A percentile compares a stretch with the other conserved stretches of the same genome.
phyloP scores from a whole-genome alignment of 2,797 vertebrate species.

The Sebastes itinus region DNA sequence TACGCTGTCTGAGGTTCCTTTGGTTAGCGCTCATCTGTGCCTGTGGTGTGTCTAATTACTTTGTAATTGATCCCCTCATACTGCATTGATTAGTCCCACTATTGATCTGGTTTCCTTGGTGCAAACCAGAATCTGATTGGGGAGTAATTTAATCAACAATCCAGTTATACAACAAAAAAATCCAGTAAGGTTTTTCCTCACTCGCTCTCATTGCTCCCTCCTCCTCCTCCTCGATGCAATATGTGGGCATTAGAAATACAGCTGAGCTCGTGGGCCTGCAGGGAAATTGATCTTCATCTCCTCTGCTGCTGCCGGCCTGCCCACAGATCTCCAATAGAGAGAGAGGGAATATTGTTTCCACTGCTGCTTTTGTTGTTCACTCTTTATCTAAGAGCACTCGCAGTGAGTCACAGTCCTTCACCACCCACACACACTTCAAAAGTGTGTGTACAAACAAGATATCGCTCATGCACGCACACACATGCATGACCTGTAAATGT shows the following conservation, averaged over 20 bases:
- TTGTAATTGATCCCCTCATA: slow-evolving; percentile 73
- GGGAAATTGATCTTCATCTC: slow-evolving; percentile 78
- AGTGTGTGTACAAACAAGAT: slow-evolving; percentile 37
- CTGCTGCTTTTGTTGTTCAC: slow-evolving; percentile 49
- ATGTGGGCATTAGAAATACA: slow-evolving; percentile 66
- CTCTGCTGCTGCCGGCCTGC: slow-evolving; percentile 43
- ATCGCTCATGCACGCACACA: background rate
- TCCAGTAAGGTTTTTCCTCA: slow-evolving; percentile 21
- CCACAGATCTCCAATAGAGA: slow-evolving; percentile 46
- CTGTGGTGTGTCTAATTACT: slow-evolving; percentile 74
- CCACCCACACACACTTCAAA: slow-evolving; percentile 52
- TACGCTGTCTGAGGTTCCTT: slow-evolving; percentile 34
- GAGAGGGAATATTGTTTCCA: slow-evolving; percentile 58
- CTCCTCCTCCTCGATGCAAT: slow-evolving; percentile 56
- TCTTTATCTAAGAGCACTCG: slow-evolving; percentile 52
- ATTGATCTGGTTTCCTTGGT: slow-evolving; percentile 77
- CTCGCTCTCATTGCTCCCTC: slow-evolving; percentile 23
- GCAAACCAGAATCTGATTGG: slow-evolving; percentile 67
- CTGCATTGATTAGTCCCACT: slow-evolving; percentile 70
- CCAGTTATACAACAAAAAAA: slow-evolving; percentile 54
- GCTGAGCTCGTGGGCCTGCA: slow-evolving; percentile 64
- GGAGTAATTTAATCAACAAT: slow-evolving; percentile 70
- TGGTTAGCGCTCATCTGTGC: slow-evolving; percentile 32
- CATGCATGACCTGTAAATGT: slow-evolving; percentile 8
- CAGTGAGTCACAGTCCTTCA: slow-evolving; percentile 63